A percentile compares a stretch with the other conserved stretches of the same genome.
These are phyloP conservation scores for Apomyelois bistriatella DNA, from an alignment of 2,888 invertebrate species.

Conservation along the genomic window DNA sequence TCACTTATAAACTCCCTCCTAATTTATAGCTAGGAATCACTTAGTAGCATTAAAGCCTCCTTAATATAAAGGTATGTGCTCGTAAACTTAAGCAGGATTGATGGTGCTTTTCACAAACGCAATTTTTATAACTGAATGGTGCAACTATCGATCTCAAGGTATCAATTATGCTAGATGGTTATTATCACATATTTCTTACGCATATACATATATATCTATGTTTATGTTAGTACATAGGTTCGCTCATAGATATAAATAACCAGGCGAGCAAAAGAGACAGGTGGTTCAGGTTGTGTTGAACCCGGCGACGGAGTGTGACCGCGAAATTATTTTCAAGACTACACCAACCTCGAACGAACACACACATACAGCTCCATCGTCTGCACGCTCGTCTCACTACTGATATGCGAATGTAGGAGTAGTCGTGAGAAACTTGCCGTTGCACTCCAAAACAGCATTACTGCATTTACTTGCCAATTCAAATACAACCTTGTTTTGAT, in stretches of 20 bases:
- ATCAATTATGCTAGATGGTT: conserved; percentile 37
- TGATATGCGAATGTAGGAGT: conserved; percentile 60
- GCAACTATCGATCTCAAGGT: conserved; percentile 22
- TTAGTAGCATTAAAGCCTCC: not conserved
- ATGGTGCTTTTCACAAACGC: conserved; percentile 9
- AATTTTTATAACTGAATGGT: conserved; percentile 22
- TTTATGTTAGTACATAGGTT: conserved; percentile 57
- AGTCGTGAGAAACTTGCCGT: conserved; percentile 75
- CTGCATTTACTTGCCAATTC: conserved; percentile 22
- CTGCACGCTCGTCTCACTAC: conserved; percentile 67
- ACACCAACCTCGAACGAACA: conserved; percentile 68
- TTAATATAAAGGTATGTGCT: conserved; percentile 10
- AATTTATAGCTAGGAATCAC: conserved; percentile 3
- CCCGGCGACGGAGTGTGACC: conserved; percentile 74
- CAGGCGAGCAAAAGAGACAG: conserved; percentile 75
- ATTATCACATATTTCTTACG: conserved; percentile 36
- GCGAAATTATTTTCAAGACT: conserved; percentile 81
- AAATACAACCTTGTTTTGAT: conserved; percentile 42
- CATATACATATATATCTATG: conserved; percentile 15
- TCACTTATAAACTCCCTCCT: not conserved
- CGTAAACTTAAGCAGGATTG: conserved; percentile 12
- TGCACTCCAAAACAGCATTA: conserved; percentile 43
- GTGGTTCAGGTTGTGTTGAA: conserved; percentile 75
- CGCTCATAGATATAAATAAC: conserved; percentile 76
- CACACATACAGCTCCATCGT: conserved; percentile 45